Conservation (phyloP, 1,140 invertebrate genomes). For the Mesaphorura yosii region DNA sequence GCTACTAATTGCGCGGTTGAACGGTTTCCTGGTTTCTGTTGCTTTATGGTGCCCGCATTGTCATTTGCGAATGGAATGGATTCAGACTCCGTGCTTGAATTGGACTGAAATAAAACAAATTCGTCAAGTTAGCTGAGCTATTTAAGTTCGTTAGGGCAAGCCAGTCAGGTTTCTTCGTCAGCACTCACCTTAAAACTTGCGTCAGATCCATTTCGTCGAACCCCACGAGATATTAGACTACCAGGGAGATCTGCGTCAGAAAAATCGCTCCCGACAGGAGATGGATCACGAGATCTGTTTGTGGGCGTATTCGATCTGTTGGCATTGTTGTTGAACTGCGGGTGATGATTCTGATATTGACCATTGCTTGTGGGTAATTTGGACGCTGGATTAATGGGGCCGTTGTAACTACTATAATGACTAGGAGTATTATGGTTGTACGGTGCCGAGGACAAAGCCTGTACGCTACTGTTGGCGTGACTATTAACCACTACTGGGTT, state of each 20-base stretch:
- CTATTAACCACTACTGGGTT: too few relatives aligned
- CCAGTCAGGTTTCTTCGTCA: too few relatives aligned
- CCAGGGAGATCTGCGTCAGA: slow-evolving; percentile 26
- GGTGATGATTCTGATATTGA: slow-evolving; percentile 5
- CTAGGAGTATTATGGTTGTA: too few relatives aligned
- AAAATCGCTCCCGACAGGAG: slow-evolving; percentile 27
- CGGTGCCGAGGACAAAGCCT: too few relatives aligned
- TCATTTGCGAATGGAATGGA: slow-evolving; percentile 97
- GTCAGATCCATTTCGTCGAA: slow-evolving; percentile 56
- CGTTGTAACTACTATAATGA: slow-evolving; percentile 3
- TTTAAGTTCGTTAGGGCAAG: slow-evolving; percentile 6
- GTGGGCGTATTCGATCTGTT: slow-evolving; percentile 21
- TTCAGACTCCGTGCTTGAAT: slow-evolving; percentile 89
- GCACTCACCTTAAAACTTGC: slow-evolving; percentile 70
- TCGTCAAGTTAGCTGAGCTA: slow-evolving; percentile 8
- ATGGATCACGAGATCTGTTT: slow-evolving; percentile 26
- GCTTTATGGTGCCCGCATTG: slow-evolving; percentile 94
- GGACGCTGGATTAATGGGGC: background rate
- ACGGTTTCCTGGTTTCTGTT: slow-evolving; percentile 38
- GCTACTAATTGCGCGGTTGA: slow-evolving; percentile 4
- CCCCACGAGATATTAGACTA: slow-evolving; percentile 21
- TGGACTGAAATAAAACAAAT: slow-evolving; percentile 55
- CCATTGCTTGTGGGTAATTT: slow-evolving; percentile 1
- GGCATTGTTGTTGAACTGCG: background rate
- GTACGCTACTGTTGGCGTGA: too few relatives aligned